Percentiles rank a stretch among this genome's conserved stretches.
phyloP scores from a whole-genome alignment of 2,888 invertebrate species.

The Venusia cambrica region DNA sequence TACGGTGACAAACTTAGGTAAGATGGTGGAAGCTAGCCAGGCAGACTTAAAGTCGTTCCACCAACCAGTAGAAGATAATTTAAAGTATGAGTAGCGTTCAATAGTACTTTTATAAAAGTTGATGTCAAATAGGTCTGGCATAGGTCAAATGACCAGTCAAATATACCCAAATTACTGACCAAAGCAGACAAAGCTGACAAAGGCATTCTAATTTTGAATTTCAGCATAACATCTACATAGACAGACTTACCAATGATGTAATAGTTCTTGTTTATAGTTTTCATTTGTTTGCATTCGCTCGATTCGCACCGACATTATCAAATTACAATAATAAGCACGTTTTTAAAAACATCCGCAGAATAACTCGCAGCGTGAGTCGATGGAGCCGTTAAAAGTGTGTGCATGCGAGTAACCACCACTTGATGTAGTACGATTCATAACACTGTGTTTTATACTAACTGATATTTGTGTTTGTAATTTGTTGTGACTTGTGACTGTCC shows the following conservation, averaged over 20 bases:
- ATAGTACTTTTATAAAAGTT: no score
- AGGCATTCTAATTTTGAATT: no score
- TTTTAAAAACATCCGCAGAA: constrained; percentile 29
- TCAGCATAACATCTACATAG: no score
- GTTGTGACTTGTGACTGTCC: constrained; percentile 1
- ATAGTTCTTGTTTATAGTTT: constrained; percentile 3
- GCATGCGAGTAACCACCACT: constrained; percentile 35
- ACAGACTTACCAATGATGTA: background rate
- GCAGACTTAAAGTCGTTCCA: no score
- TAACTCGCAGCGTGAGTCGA: constrained; percentile 14
- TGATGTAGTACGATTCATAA: constrained; percentile 21
- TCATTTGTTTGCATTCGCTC: constrained; percentile 20
- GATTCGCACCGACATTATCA: constrained; percentile 21
- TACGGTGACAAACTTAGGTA: no score
- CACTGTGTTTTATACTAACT: constrained; percentile 33
- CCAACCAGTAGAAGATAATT: no score
- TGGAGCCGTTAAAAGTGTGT: constrained; percentile 26
- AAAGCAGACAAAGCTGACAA: no score
- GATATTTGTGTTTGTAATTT: constrained; percentile 7
- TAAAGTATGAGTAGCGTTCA: no score
- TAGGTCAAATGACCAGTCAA: no score
- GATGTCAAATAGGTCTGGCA: no score
- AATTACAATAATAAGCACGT: constrained; percentile 37
- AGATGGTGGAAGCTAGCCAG: no score
- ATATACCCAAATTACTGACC: no score